Evolutionary conservation across 2,888 invertebrate species (phyloP), one percentile per base, ranked within the genome.

Genomic region (Alloscopus bannaensis): DNA sequence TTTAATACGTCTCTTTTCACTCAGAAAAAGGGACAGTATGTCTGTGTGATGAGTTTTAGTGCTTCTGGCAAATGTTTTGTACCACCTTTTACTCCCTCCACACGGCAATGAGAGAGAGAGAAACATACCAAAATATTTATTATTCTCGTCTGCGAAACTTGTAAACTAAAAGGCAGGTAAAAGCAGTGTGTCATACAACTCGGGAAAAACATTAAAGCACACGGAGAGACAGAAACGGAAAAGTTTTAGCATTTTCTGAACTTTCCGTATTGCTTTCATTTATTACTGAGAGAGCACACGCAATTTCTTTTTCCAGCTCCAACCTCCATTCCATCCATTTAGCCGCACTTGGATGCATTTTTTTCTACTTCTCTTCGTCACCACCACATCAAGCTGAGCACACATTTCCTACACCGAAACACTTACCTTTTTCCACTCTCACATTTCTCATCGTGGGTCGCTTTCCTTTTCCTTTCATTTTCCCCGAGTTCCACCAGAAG

Each of bases 181-280:
- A n/a, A n/a, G n/a, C n/a, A n/a, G n/a, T n/a, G n/a, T n/a, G n/a
- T n/a, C n/a, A n/a, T n/a, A n/a, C n/a, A n/a, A n/a, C n/a, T n/a
- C n/a, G n/a, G n/a, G n/a, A n/a, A n/a, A n/a, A n/a, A n/a, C n/a
- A n/a, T n/a, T n/a, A n/a, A n/a, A n/a, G n/a, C n/a, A n/a, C 24
- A 55, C 24, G 55, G 16, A 55, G 24, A 26, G 18, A 36, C 8
- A 50, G 26, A 28, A 2, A 55, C 3, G 24, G 28, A 50, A 50
- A 50, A 50, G 36, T 36, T 11, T 18, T 45, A 45, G n/a, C n/a
- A n/a, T n/a, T n/a, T n/a, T n/a, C n/a, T n/a, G n/a, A 45, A 45
- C 45, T 45, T 45, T 45, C 8, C 8, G 28, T 55, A 26, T 55
- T 55, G 16, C 55, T 55, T 55, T 26, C 55, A 55, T 55, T 55